Percentiles rank a stretch among this genome's conserved stretches.
phyloP scores from a whole-genome alignment of 2,797 vertebrate genomes.

The Tenualosa thibaudeaui region DNA sequence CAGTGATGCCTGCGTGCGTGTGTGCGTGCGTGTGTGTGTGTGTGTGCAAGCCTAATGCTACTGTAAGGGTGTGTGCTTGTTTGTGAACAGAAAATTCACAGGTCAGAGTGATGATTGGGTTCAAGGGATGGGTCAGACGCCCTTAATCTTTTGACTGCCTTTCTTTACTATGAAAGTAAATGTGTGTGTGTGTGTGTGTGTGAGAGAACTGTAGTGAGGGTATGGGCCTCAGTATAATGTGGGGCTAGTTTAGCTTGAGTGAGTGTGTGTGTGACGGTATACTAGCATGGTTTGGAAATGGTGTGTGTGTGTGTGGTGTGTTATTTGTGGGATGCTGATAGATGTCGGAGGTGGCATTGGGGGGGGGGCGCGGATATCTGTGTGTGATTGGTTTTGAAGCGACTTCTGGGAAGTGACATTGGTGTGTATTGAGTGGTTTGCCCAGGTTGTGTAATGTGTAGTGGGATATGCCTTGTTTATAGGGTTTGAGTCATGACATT shows the following conservation, averaged over 20 bases:
- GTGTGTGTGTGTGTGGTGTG: background rate
- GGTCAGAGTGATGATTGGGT: background rate
- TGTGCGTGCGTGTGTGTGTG: constrained; percentile 4
- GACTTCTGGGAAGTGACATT: too few relatives aligned
- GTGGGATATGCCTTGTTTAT: background rate
- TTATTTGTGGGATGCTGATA: too few relatives aligned
- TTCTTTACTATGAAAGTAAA: background rate
- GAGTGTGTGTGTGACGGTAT: background rate
- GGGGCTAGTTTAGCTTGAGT: background rate
- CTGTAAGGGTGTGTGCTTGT: background rate
- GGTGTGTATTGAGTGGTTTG: background rate
- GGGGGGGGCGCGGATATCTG: too few relatives aligned
- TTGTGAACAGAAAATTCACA: background rate
- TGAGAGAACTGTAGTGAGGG: background rate
- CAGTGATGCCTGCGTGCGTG: background rate
- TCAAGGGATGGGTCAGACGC: background rate
- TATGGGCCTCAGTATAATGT: too few relatives aligned
- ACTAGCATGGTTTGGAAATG: too few relatives aligned
- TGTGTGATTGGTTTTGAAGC: too few relatives aligned
- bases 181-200: background rate
- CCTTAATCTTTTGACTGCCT: background rate
- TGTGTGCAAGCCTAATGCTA: background rate
- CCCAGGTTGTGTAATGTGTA: background rate
- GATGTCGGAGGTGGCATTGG: too few relatives aligned
- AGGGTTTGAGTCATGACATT: background rate